Base-by-base conservation (phyloP, 2,888 invertebrate genomes). In the Cosmia trapezina region DNA sequence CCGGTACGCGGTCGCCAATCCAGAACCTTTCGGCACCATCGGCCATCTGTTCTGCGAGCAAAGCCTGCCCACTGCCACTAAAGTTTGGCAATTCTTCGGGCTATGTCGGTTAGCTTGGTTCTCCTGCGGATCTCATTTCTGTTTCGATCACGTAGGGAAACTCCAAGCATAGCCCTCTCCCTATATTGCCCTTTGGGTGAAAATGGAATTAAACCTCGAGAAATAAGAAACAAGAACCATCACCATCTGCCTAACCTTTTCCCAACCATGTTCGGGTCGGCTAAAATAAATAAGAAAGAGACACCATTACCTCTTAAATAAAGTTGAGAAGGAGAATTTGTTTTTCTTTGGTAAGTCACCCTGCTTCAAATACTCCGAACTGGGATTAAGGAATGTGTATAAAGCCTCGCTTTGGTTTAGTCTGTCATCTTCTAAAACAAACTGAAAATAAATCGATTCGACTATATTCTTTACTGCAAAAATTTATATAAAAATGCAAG, bases 381-480 rank as follows among this genome's bases (percentile, higher is more conserved):
- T 98, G 6, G 98, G 98, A 91, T 98, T 98, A n/a, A 99, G 96
- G 94, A 99, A 99, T 78, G 98, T 97, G 91, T 98, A 99, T 83
- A 99, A 96, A 68, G 98, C 98, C 95, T 99, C 99, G 91, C 98
- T 98, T 95, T 98, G 98, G 92, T 98, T 98, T 84, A 99, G 95
- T 86, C 97, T 97, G 80, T 98, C 98, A 89, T 99, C 98, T 94
- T 98, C 98, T 92, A 99, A 96, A 86, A 99, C 97, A 92, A 98
- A 98, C 98, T 98, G 92, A 78, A 96, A 95, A 84, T 81, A 88
- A 84, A 82, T 72, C 61, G 69, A 62, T 83, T 66, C 63, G 47
- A 41, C 65, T 81, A 19, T 82, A 77, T 72, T 69, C 12, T 47
- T 19, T 45, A 51, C 41, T 63, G 28, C 4, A 53, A 56, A 51